A percentile compares a stretch with the other conserved stretches of the same genome.
Evolutionary conservation across 2,888 invertebrate species (phyloP).

Genomic region (Sclerodermus sp.): DNA sequence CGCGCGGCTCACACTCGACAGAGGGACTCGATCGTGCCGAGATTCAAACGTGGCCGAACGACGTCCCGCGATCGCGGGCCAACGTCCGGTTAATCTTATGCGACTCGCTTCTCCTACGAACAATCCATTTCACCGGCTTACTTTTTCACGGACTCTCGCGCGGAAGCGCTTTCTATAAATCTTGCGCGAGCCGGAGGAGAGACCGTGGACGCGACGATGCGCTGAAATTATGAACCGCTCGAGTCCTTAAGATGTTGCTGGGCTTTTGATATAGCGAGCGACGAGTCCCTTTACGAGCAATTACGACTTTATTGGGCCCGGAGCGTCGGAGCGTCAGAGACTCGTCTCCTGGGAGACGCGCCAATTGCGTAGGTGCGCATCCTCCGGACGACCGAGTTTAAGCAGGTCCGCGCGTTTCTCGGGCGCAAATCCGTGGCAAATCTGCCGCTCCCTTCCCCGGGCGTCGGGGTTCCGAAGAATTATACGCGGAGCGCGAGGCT

Average conservation of each 20-base stretch:
- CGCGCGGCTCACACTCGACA: background rate
- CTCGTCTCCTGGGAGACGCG: background rate
- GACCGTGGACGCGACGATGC: conserved; percentile 1
- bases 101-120: conserved; percentile 15
- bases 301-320: background rate
- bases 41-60: no score
- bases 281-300: background rate
- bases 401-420: conserved; percentile 21
- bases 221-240: conserved; percentile 4
- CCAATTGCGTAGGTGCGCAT: conserved; percentile 41
- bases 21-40: no score
- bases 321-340: background rate
- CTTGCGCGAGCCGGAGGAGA: no score
- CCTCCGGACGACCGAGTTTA: no score
- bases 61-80: conserved; percentile 29
- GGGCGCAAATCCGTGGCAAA: conserved; percentile 29
- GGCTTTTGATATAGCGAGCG: background rate
- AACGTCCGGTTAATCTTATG: conserved; percentile 48
- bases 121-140: no score
- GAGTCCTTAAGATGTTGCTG: conserved; percentile 2
- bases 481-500: conserved; percentile 10
- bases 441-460: background rate
- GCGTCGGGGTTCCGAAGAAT: conserved; percentile 19
- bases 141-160: no score
- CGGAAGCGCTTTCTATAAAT: no score